phyloP scores from a whole-genome alignment of 2,888 invertebrate species.

The Clostera curtula region DNA sequence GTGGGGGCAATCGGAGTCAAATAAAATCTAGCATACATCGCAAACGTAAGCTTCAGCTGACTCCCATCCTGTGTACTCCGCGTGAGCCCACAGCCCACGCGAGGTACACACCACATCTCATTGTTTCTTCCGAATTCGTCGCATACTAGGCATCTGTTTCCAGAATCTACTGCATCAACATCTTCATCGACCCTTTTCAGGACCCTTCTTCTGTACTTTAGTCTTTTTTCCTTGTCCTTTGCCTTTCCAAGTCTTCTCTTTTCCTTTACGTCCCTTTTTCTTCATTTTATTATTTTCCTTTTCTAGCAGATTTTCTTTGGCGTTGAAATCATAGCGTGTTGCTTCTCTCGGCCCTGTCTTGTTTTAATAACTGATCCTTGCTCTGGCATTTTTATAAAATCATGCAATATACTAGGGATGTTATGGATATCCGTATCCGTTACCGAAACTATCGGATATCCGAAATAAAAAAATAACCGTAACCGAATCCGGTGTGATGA shows the following conservation, averaged over 20 bases:
- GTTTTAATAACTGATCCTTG: constrained; percentile 17
- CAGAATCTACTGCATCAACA: constrained; percentile 18
- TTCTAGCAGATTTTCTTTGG: constrained; percentile 26
- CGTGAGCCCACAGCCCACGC: background rate
- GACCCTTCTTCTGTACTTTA: constrained; percentile 15
- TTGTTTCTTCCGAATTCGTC: background rate
- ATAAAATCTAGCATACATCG: too few relatives aligned
- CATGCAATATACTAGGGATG: constrained; percentile 10
- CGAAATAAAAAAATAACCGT: too few relatives aligned
- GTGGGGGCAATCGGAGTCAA: too few relatives aligned
- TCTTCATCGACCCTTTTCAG: constrained; percentile 14
- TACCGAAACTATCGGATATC: too few relatives aligned
- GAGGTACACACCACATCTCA: background rate
- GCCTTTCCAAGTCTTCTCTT: constrained; percentile 14
- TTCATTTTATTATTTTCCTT: constrained; percentile 21
- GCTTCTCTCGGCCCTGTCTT: constrained; percentile 25
- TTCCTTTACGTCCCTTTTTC: constrained; percentile 11
- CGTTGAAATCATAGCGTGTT: constrained; percentile 27
- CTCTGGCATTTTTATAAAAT: constrained; percentile 16
- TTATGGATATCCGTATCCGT: too few relatives aligned
- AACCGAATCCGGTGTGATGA: too few relatives aligned
- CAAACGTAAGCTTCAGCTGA: background rate
- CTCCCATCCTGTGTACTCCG: background rate
- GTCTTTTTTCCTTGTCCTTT: constrained; percentile 16
- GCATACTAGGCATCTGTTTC: constrained; percentile 18